Percentiles rank a stretch among this genome's conserved stretches.
phyloP scores from a whole-genome alignment of 2,888 invertebrate species.

The Melitaea athalia region DNA sequence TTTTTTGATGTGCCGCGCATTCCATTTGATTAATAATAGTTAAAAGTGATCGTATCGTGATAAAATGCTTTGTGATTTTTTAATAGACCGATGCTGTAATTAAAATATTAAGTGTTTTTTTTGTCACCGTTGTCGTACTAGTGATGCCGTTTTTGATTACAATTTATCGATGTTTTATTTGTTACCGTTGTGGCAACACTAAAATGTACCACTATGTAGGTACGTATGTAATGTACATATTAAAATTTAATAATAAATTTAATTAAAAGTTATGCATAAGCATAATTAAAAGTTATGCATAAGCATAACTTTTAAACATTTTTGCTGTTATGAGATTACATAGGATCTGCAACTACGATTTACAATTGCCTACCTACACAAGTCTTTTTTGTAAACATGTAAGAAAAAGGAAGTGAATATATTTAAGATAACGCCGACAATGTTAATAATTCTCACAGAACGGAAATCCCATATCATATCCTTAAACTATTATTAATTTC shows the following conservation, averaged over 20 bases:
- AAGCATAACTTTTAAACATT: neutral
- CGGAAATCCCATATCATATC: slow-evolving; percentile 77
- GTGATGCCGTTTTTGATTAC: slow-evolving; percentile 4
- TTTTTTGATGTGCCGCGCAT: slow-evolving; percentile 67
- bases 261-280: too few species aligned
- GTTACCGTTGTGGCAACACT: too few species aligned
- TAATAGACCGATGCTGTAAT: slow-evolving; percentile 60
- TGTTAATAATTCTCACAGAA: slow-evolving; percentile 50
- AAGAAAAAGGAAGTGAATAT: slow-evolving; percentile 61
- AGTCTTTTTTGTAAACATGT: neutral
- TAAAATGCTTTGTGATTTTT: slow-evolving; percentile 71
- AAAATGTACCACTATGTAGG: too few species aligned
- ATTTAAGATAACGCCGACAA: slow-evolving; percentile 58
- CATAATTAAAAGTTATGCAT: too few species aligned
- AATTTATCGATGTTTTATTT: neutral
- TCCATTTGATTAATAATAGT: slow-evolving; percentile 70
- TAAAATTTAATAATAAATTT: too few species aligned
- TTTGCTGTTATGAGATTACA: neutral
- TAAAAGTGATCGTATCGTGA: slow-evolving; percentile 65
- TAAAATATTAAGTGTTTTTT: slow-evolving; percentile 27
- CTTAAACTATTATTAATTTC: slow-evolving; percentile 56
- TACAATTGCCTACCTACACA: too few species aligned
- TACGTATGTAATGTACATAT: too few species aligned
- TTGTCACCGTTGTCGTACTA: neutral
- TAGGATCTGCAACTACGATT: neutral